Evolutionary conservation across 2,113 vertebrate species (phyloP).

Genomic region (Anas platyrhynchos): DNA sequence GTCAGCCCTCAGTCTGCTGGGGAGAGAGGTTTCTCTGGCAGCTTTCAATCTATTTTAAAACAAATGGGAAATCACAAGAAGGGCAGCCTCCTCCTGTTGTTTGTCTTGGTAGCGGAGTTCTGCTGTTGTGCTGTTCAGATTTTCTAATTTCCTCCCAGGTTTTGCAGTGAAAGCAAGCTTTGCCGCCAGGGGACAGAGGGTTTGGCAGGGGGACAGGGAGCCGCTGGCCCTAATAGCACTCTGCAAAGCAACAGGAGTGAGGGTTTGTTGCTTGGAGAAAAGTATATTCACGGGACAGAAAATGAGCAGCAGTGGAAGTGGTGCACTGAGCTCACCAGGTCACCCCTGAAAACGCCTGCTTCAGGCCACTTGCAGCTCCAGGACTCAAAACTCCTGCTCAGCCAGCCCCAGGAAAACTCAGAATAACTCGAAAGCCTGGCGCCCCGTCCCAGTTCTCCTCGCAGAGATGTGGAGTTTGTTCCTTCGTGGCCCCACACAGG

Average conservation of each 20-base stretch:
- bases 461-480: accelerated
- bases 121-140: accelerated
- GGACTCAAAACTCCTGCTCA: accelerated
- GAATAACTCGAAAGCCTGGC: not conserved
- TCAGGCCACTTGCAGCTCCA: not conserved
- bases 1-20: not conserved
- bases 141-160: not conserved
- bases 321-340: not conserved
- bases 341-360: not conserved
- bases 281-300: not conserved
- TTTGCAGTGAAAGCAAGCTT: not conserved
- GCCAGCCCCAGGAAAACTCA: accelerated
- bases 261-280: not conserved
- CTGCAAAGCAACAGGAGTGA: not conserved
- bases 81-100: not conserved
- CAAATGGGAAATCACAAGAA: not conserved
- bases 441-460: not conserved
- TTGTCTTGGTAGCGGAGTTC: not conserved
- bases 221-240: not conserved
- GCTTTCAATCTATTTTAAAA: not conserved
- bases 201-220: not conserved
- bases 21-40: not conserved
- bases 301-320: not conserved
- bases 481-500: not conserved
- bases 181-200: not conserved